A percentile compares a stretch with the other conserved stretches of the same genome.
These are phyloP conservation scores for Actinernus sp. DNA, from an alignment of 92 coral and sea anemone genomes.

Conservation along the genomic window DNA sequence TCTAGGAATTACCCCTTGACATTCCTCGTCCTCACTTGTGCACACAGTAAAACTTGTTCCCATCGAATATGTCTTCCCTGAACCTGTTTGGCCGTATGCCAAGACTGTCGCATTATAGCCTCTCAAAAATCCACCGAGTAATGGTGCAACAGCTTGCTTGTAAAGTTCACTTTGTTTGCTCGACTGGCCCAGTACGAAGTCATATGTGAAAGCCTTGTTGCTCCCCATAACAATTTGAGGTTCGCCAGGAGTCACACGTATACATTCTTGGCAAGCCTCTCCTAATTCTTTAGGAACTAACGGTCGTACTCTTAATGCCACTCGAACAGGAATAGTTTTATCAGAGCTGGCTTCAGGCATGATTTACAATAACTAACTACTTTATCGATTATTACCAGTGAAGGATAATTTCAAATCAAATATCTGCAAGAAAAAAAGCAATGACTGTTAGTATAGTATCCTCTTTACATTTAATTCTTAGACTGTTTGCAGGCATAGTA, in stretches of 20 bases:
- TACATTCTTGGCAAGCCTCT: constrained; percentile 93
- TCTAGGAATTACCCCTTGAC: constrained; percentile 88
- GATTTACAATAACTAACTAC: too few species aligned
- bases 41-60: constrained; percentile 87
- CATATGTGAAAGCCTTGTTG: constrained; percentile 93
- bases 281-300: constrained; percentile 79
- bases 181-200: constrained; percentile 76
- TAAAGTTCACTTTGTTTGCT: constrained; percentile 79
- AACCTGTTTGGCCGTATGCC: constrained; percentile 98
- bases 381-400: not conserved
- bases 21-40: constrained; percentile 51
- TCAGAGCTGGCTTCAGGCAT: constrained; percentile 82
- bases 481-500: too few species aligned
- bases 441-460: too few species aligned
- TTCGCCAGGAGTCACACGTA: constrained; percentile 78
- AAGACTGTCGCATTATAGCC: constrained; percentile 97
- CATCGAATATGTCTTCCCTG: constrained; percentile 97
- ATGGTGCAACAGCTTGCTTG: constrained; percentile 72
- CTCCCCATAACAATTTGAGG: constrained; percentile 92
- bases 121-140: constrained; percentile 77
- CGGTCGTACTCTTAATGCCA: constrained; percentile 91
- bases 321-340: constrained; percentile 91
- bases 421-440: not conserved
- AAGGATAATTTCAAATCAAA: not conserved
- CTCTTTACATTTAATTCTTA: too few species aligned